Conservation (phyloP, 2,797 vertebrate species). For the Sebastes matsubarae region DNA sequence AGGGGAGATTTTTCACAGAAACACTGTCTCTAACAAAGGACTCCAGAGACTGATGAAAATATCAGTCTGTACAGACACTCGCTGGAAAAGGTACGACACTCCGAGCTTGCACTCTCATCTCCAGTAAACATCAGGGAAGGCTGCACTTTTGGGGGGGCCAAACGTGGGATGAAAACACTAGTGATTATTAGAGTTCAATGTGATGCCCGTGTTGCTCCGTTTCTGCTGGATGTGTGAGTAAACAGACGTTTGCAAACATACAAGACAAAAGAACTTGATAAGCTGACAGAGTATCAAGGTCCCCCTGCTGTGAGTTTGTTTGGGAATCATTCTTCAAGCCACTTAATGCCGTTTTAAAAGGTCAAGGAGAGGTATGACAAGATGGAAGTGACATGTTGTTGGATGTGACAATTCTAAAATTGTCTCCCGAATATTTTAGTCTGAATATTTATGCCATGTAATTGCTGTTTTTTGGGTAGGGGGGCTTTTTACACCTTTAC, state of each 20-base stretch:
- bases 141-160: background rate
- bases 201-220: background rate
- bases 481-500: too few species aligned
- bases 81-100: conserved; percentile 56
- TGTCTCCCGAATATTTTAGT: background rate
- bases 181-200: conserved; percentile 25
- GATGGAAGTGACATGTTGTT: background rate
- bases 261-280: background rate
- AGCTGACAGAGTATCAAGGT: background rate
- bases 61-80: conserved; percentile 45
- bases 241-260: conserved; percentile 23
- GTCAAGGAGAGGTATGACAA: background rate
- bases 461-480: background rate
- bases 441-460: background rate
- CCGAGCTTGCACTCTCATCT: conserved; percentile 56
- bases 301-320: background rate
- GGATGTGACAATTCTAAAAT: background rate
- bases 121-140: conserved; percentile 58
- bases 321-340: background rate
- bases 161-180: conserved; percentile 5
- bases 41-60: conserved; percentile 64
- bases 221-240: conserved; percentile 1
- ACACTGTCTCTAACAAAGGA: conserved; percentile 58
- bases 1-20: conserved; percentile 42
- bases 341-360: background rate